Evolutionary conservation across 1,140 invertebrate species (phyloP), one percentile per base, ranked within the genome.

Genomic region (Drosophila parvula): DNA sequence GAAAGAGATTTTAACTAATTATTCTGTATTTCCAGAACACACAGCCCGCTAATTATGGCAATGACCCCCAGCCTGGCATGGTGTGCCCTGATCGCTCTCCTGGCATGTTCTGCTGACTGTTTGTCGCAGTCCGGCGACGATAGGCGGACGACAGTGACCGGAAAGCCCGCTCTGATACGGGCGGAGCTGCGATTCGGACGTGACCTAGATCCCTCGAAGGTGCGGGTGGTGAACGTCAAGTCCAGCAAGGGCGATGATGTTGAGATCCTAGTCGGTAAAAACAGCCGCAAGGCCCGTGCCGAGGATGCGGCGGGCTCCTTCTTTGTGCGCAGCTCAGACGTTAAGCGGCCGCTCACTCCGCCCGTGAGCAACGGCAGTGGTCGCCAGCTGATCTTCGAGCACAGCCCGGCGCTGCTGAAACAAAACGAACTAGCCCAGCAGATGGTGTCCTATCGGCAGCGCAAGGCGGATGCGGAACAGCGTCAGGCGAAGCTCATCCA

Each of bases 171-270:
- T 28, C 91, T 94, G 38, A 94, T 96, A 4, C 93, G 96, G 51
- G 96, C 96, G 5, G 94, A 96, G 82, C 91, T 97, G 1, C 95
- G 96, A 90, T 96, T 97, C 4, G 95, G 95, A 0, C 93, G 96
- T 74, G 96, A 95, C 90, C 92, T 96, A 3, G 94, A 96, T 91
- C 95, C 96, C 3, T 94, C 95, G 5, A 94, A 95, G 45, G 96
- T 94, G 27, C 94, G 96, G 80, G 96, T 96, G 10, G 86, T 97
- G 10, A 96, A 95, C 82, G 95, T 97, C 0, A 94, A 95, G 61
- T 96, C 96, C 0, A 95, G 94, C 81, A 94, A 95, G 12, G 96
- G 96, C 10, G 95, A 95, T 47, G 83, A 96, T 3, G 95, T 96
- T 0, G 96, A 96, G 67, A 92, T 97, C 11, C 95, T 97, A 38